Conservation (phyloP, 2,113 vertebrate species). For the Seriola quinqueradiata region DNA sequence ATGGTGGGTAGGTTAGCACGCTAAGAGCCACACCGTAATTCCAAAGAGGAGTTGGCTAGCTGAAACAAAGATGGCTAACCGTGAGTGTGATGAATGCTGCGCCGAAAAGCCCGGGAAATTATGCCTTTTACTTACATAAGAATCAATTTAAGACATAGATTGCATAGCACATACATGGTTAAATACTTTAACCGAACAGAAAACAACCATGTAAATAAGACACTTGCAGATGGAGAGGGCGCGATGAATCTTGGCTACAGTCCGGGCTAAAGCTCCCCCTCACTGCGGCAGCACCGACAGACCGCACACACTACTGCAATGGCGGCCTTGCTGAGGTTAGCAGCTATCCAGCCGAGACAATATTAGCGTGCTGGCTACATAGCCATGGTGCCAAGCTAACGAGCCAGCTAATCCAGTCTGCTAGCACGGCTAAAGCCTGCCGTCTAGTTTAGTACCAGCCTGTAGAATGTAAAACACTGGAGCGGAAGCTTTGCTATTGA, state of each 20-base stretch:
- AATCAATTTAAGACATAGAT: not conserved
- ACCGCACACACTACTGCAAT: conserved; percentile 67
- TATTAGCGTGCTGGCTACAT: conserved; percentile 75
- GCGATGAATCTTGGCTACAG: conserved; percentile 8
- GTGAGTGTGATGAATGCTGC: conserved; percentile 37
- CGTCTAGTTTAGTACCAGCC: conserved; percentile 3
- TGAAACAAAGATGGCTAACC: conserved; percentile 80
- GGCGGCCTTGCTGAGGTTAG: conserved; percentile 77
- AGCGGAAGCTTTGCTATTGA: conserved; percentile 56
- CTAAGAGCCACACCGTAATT: conserved; percentile 57
- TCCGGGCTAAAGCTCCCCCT: conserved; percentile 32
- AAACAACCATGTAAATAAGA: rapidly evolving
- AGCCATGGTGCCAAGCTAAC: conserved; percentile 77
- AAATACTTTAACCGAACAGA: rapidly evolving
- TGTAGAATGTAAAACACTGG: conserved; percentile 42
- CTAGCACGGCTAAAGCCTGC: conserved; percentile 54
- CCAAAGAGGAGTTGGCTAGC: conserved; percentile 49
- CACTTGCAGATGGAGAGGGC: rapidly evolving
- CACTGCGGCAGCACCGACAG: conserved; percentile 64
- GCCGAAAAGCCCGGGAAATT: conserved; percentile 81
- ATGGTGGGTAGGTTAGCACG: conserved; percentile 33
- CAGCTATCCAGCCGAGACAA: conserved; percentile 60
- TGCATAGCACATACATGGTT: rapidly evolving
- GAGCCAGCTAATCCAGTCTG: conserved; percentile 68
- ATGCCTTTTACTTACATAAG: conserved; percentile 51